phyloP scores from a whole-genome alignment of 2,888 invertebrate species.

The Caenorhabditis plicata region DNA sequence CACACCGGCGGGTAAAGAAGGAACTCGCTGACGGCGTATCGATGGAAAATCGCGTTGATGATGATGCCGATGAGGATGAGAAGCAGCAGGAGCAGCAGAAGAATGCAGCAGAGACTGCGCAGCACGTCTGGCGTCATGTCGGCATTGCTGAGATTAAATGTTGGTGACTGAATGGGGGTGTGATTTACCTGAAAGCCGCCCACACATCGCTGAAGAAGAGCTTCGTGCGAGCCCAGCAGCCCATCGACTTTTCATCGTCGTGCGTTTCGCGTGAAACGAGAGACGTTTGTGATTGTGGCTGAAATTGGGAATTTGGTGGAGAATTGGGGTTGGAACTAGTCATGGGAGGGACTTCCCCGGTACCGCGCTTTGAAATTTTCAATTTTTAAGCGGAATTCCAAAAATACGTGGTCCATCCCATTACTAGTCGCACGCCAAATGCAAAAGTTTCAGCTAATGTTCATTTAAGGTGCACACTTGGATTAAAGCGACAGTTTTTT shows the following conservation, averaged over 20 bases:
- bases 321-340: background rate
- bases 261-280: slow-evolving; percentile 36
- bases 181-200: slow-evolving; percentile 29
- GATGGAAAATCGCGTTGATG: slow-evolving; percentile 54
- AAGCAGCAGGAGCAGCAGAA: slow-evolving; percentile 56
- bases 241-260: slow-evolving; percentile 9
- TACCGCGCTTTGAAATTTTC: no score
- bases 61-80: slow-evolving; percentile 55
- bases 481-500: no score
- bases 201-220: slow-evolving; percentile 23
- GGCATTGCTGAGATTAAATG: slow-evolving; percentile 49
- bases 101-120: slow-evolving; percentile 47
- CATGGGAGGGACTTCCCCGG: no score
- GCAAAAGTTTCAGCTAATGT: no score
- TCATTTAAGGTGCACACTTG: no score
- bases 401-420: no score
- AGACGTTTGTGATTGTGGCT: slow-evolving; percentile 46
- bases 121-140: slow-evolving; percentile 50
- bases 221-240: slow-evolving; percentile 32
- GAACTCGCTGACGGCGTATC: slow-evolving; percentile 52
- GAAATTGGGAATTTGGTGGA: slow-evolving; percentile 4
- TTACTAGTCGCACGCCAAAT: no score
- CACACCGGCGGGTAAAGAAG: slow-evolving; percentile 62
- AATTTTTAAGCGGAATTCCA: no score
- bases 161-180: background rate